Base-by-base conservation (phyloP, 2,797 vertebrate genomes). In the Eulemur coronatus region DNA sequence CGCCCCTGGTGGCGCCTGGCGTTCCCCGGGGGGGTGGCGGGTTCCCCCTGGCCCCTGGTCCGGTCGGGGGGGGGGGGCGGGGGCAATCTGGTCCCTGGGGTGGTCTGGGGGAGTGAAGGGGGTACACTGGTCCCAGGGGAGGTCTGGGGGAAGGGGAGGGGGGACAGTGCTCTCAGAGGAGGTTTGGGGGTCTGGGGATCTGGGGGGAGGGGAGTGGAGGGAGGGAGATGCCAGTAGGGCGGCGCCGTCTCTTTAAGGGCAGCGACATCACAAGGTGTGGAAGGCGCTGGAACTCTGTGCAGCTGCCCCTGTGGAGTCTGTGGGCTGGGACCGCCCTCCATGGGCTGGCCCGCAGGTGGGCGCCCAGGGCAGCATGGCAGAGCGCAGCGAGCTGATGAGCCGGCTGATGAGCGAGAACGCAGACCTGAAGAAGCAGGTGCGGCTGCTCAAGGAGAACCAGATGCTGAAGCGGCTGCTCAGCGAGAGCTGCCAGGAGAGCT, bases 351-450 rank as follows among this genome's bases (percentile, higher is more conserved):
- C 11, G 75, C 70, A 5, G 1, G 11, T 89, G 84, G 90, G 84
- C 69, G 14, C 72, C 20, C 18, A 43, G 65, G 61, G 69, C 12
- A 41, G 81, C 78, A 98, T 98, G 97, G 97, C 97, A 0, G 98
- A 97, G 85, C 95, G 98, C 4, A 91, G 94, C 0, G 96, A 97
- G 57, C 96, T 98, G 79, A 95, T 97, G 97, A 97, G 38, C 96
- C 93, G 97, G 86, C 97, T 98, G 30, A 69, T 97, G 96, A 97
- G 97, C 1, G 98, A 98, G 97, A 98, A 98, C 0, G 97, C 96
- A 0, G 96, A 97, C 59, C 95, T 98, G 35, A 98, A 98, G 97
- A 97, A 97, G 92, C 98, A 98, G 96, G 97, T 98, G 76, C 96
- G 97, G 11, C 95, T 98, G 7, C 35, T 98, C 38, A 98, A 97